Percentiles rank a stretch among this genome's conserved stretches.
Evolutionary conservation across 2,113 vertebrate genomes (phyloP).

Genomic region (Phyllopteryx taeniolatus): DNA sequence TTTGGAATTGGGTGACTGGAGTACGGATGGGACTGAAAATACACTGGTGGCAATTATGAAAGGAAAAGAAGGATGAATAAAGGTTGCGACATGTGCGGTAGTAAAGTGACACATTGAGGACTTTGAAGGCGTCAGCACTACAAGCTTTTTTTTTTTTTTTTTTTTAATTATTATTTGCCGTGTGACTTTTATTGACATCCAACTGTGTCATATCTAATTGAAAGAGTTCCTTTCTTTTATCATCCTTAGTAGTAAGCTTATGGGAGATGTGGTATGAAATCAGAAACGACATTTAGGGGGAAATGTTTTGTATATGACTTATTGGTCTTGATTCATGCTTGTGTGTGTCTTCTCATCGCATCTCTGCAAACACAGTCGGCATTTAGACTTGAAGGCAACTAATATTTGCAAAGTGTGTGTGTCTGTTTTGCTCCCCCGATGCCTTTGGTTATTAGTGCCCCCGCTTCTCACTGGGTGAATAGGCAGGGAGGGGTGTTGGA

Average conservation of each 20-base stretch:
- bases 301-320: no score
- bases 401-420: conserved; percentile 21
- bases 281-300: no score
- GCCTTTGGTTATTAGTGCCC: conserved; percentile 35
- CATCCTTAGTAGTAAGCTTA: neutral
- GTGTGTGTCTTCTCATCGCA: neutral
- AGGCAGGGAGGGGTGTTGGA: conserved; percentile 27
- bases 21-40: conserved; percentile 6
- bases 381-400: conserved; percentile 8
- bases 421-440: conserved; percentile 17
- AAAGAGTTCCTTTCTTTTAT: neutral
- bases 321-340: no score
- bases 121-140: neutral
- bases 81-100: neutral
- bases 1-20: conserved; percentile 18
- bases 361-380: neutral
- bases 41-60: conserved; percentile 7
- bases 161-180: neutral
- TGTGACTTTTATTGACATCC: neutral
- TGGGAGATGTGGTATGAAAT: neutral
- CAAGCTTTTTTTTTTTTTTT: neutral
- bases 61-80: neutral
- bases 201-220: neutral
- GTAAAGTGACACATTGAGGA: neutral
- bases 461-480: conserved; percentile 29